Evolutionary conservation across 1,140 invertebrate genomes (phyloP).

Genomic region (Drusus annulatus): DNA sequence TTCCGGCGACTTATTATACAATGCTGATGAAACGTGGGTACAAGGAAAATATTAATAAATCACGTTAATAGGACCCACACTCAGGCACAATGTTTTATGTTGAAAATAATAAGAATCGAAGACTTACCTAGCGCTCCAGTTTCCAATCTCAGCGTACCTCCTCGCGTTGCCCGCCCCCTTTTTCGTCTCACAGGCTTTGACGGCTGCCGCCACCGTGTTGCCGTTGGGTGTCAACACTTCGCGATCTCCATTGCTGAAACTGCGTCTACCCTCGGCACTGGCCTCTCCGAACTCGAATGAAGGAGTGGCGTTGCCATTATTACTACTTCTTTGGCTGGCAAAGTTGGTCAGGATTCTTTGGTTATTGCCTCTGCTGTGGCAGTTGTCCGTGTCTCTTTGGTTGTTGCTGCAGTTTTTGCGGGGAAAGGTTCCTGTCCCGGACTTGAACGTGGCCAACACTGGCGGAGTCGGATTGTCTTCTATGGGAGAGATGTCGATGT

Average conservation of each 20-base stretch:
- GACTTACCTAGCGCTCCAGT: constrained; percentile 69
- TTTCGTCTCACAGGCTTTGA: constrained; percentile 70
- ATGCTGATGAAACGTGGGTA: too few species aligned
- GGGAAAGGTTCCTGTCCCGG: constrained; percentile 61
- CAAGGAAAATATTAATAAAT: too few species aligned
- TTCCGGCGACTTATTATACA: too few species aligned
- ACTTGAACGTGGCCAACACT: constrained; percentile 68
- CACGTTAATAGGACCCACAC: too few species aligned
- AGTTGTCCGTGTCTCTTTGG: constrained; percentile 43
- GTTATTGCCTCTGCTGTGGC: constrained; percentile 8
- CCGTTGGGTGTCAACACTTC: constrained; percentile 72
- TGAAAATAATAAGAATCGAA: neutral
- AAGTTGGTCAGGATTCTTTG: constrained; percentile 34
- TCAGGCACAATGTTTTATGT: too few species aligned
- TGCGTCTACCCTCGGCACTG: neutral
- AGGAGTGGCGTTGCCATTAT: neutral
- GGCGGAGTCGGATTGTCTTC: constrained; percentile 58
- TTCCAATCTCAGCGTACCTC: constrained; percentile 71
- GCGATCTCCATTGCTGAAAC: constrained; percentile 57
- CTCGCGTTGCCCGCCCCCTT: constrained; percentile 68
- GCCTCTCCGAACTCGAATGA: neutral
- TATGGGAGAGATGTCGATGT: constrained; percentile 44
- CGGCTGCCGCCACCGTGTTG: constrained; percentile 65
- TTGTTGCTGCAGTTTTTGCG: constrained; percentile 34
- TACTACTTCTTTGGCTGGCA: constrained; percentile 16